Evolutionary conservation across 2,888 invertebrate species (phyloP).

Genomic region (Polymixis lichenea): DNA sequence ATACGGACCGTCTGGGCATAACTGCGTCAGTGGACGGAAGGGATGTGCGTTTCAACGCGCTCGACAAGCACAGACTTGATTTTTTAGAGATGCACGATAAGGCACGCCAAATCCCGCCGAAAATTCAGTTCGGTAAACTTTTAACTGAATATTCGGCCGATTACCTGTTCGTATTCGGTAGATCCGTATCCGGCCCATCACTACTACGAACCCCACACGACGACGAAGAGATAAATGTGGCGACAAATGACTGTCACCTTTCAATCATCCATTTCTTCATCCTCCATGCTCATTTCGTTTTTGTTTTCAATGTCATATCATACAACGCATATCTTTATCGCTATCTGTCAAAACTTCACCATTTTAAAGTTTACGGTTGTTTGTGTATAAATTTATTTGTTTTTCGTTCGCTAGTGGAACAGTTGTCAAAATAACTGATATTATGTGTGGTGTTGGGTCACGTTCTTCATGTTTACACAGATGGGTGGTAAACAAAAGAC

Average conservation of each 20-base stretch:
- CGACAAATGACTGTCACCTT: neutral
- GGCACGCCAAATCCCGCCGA: too few species aligned
- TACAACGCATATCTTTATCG: neutral
- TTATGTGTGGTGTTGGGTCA: neutral
- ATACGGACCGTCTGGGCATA: too few species aligned
- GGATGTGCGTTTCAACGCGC: too few species aligned
- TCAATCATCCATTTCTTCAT: neutral
- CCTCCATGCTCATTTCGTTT: neutral
- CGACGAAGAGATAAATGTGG: neutral
- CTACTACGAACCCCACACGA: neutral
- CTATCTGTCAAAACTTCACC: neutral
- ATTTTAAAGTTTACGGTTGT: constrained; percentile 3
- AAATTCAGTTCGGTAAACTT: too few species aligned
- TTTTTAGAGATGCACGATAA: too few species aligned
- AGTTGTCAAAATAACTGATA: constrained; percentile 27
- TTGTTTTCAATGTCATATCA: constrained; percentile 1
- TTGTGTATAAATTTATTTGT: constrained; percentile 11
- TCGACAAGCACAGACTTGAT: too few species aligned
- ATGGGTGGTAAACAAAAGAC: neutral
- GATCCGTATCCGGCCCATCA: too few species aligned
- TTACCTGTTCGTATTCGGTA: too few species aligned
- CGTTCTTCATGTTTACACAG: constrained; percentile 2
- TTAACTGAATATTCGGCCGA: too few species aligned
- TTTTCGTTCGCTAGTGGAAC: neutral
- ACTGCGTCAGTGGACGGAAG: too few species aligned